Percentiles rank a stretch among this genome's conserved stretches.
Evolutionary conservation across 1,140 invertebrate species (phyloP).

Genomic region (Musca vetustissima): DNA sequence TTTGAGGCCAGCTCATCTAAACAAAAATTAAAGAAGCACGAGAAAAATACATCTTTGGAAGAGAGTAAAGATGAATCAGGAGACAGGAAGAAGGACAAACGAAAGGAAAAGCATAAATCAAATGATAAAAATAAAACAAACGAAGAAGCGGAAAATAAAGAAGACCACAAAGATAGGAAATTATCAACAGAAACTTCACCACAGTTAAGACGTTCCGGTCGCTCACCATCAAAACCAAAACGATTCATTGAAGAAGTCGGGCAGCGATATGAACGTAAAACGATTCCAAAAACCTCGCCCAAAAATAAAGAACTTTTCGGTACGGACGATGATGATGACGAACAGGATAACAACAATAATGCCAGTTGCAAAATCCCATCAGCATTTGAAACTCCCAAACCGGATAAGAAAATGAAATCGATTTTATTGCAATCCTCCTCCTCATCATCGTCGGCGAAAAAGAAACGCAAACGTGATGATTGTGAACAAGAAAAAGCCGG

Average conservation of each 20-base stretch:
- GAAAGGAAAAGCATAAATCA: background rate
- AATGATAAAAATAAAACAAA: background rate
- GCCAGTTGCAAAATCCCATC: background rate
- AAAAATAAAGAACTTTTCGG: constrained; percentile 14
- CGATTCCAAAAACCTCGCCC: background rate
- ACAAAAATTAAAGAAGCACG: background rate
- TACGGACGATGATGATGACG: background rate
- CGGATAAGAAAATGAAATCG: background rate
- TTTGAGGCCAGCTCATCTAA: background rate
- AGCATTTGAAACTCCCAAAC: background rate
- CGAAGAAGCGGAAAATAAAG: too few relatives aligned
- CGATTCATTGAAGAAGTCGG: background rate
- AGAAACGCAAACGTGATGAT: constrained; percentile 17
- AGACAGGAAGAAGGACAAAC: background rate
- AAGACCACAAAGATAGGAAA: too few relatives aligned
- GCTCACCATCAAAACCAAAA: constrained; percentile 3
- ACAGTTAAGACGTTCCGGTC: background rate
- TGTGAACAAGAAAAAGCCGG: constrained; percentile 10
- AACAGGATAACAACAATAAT: background rate
- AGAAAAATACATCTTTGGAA: background rate
- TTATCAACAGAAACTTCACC: too few relatives aligned
- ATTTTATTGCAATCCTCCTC: background rate
- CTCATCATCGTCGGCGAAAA: background rate
- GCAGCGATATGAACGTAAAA: background rate
- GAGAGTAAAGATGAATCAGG: too few relatives aligned